Conservation (phyloP, 2,888 invertebrate species). For the Epinotia nisella region DNA sequence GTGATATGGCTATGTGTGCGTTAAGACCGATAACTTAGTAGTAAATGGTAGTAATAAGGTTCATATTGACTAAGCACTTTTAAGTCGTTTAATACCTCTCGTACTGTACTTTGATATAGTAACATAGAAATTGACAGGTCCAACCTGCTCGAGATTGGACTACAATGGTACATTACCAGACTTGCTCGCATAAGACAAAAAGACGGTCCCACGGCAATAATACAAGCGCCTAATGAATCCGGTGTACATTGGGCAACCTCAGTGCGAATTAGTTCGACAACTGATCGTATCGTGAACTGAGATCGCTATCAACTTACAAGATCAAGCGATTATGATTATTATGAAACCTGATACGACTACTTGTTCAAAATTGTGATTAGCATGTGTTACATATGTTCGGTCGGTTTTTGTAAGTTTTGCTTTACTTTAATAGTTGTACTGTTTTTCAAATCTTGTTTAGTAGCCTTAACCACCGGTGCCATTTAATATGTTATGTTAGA, state of each 20-base stretch:
- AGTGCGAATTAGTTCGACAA: constrained; percentile 57
- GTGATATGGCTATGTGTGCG: no score
- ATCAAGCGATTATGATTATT: constrained; percentile 35
- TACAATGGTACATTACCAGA: constrained; percentile 16
- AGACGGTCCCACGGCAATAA: constrained; percentile 49
- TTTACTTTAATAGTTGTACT: no score
- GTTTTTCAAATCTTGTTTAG: no score
- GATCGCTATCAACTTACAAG: constrained; percentile 49
- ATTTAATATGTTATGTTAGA: no score
- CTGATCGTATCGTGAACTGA: constrained; percentile 54
- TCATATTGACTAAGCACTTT: no score
- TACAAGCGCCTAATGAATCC: constrained; percentile 52
- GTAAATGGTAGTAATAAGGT: no score
- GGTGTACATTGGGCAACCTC: constrained; percentile 60
- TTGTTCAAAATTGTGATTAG: neutral
- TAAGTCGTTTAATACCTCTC: no score
- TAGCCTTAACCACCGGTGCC: no score
- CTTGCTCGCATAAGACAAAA: constrained; percentile 45
- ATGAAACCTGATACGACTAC: constrained; percentile 23
- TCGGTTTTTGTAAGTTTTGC: no score
- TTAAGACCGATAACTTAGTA: no score
- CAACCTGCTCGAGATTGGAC: constrained; percentile 1
- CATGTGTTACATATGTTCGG: neutral
- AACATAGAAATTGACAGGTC: neutral
- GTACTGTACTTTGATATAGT: neutral